Evolutionary conservation across 2,797 vertebrate genomes (phyloP), one percentile per base, ranked within the genome.

Genomic region (Propithecus deckenii): DNA sequence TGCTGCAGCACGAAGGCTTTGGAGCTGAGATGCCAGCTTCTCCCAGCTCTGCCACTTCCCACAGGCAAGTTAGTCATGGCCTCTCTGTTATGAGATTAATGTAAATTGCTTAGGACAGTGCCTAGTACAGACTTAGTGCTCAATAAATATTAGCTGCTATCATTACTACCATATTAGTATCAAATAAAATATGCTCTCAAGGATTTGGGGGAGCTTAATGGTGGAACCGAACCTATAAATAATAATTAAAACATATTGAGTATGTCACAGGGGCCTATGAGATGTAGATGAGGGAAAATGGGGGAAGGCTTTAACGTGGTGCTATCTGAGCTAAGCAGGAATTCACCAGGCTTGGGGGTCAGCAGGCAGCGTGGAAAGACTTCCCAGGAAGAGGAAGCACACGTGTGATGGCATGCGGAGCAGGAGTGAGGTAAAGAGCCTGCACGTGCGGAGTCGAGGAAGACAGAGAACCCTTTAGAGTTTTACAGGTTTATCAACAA

Each of bases 1-100:
- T 0, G 12, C 32, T 0, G 9, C 3, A 18, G 11, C 1, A 22
- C 0, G 8, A 4, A 35, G 35, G 43, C n/a, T 52, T 48, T 13
- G 2, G 32, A 18, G 38, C 14, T 12, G 41, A 50, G 41, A 28
- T 23, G 48, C 32, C 25, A 22, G 23, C 59, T n/a, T 43, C 67
- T 17, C 2, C 43, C 69, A 88, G 52, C 48, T 20, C 59, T 28
- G 4, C 63, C 5, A 7, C 30, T 86, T 81, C 28, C 10, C 1
- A 4, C 0, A 11, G 48, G 48, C 57, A 74, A 28, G 32, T 15
- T 1, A 69, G 76, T 46, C n/a, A 46, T 4, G 9, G 52, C 25
- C 13, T 86, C 75, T 79, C 86, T 89, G 30, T 15, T 25, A 14
- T 17, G 67, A 63, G 25, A 25, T 18, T 41, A 90, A 38, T 28